These are phyloP conservation scores for Seira musarum DNA, from an alignment of 2,888 invertebrate species.

Conservation along the genomic window DNA sequence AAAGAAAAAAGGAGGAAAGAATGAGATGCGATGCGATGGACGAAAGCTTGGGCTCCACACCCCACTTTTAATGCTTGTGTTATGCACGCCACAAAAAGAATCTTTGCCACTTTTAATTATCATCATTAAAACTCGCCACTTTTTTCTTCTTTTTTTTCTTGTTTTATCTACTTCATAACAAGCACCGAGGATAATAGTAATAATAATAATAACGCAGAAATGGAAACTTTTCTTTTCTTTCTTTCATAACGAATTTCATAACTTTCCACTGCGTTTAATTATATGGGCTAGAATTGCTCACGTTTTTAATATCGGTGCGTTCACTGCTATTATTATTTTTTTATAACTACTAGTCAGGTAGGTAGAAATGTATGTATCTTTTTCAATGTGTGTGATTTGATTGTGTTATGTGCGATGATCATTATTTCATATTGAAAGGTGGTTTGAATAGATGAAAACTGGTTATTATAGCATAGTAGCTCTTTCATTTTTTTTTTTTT, in stretches of 20 bases:
- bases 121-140: conserved; percentile 64
- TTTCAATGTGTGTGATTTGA: too few species aligned
- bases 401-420: too few species aligned
- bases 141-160: conserved; percentile 9
- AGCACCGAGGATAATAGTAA: too few species aligned
- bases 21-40: not conserved
- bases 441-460: too few species aligned
- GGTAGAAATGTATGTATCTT: too few species aligned
- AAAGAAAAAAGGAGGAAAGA: too few species aligned
- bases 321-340: not conserved
- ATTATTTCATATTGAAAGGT: too few species aligned
- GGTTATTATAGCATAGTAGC: too few species aligned
- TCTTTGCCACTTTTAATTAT: conserved; percentile 63
- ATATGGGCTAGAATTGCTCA: not conserved
- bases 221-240: not conserved
- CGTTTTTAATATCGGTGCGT: conserved; percentile 2
- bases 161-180: too few species aligned
- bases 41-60: not conserved
- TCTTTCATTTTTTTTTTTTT: too few species aligned
- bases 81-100: conserved; percentile 29
- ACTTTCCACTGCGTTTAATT: conserved; percentile 2
- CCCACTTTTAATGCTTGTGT: conserved; percentile 31
- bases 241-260: conserved; percentile 7
- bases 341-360: too few species aligned
- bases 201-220: too few species aligned